Evolutionary conservation across 1,140 invertebrate genomes (phyloP), one percentile per base, ranked within the genome.

Genomic region (Caligus rogercresseyi): DNA sequence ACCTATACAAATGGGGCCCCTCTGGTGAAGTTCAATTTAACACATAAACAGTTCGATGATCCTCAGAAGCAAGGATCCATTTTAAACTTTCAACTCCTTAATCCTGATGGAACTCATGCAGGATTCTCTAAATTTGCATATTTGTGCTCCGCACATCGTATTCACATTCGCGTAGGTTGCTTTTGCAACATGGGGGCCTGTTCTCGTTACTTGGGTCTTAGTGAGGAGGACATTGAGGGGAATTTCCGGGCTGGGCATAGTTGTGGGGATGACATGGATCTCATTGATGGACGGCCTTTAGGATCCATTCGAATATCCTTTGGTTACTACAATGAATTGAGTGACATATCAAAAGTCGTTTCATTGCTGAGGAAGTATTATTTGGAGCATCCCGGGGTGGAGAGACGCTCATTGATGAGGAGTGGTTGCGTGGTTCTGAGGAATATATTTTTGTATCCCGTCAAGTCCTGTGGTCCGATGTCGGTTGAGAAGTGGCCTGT

Each of bases 151-250:
- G 71, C 93, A 19, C 83, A 90, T 71, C 83, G 85, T 64, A 86
- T 97, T 60, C 82, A 86, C 68, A 70, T 98, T 16, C 78, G 93
- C 67, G 92, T 88, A 1, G 92, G 93, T 0, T 97, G 92, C 72
- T 93, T 95, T 71, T 98, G 94, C 72, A 97, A 97, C 76, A 85
- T 91, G 3, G 94, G 93, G 18, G 87, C 91, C 3, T 97, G 94
- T 74, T 86, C 94, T 73, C 75, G 81, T 26, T 84, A 87, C 71
- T 75, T 97, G 21, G 72, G 77, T 1, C 72, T 92, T 7, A 78
- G 79, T 0, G 77, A 82, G 51, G 71, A 80, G 19, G 13, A 15
- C 15, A 64, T 67, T 16, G 24, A 54, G 26, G 14, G 14, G 14
- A 64, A 63, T 65, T 73, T 75, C 60, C 67, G 84, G 82, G 79